Evolutionary conservation across 92 coral and sea anemone genomes (phyloP).

Genomic region (Phenganax subtilis): DNA sequence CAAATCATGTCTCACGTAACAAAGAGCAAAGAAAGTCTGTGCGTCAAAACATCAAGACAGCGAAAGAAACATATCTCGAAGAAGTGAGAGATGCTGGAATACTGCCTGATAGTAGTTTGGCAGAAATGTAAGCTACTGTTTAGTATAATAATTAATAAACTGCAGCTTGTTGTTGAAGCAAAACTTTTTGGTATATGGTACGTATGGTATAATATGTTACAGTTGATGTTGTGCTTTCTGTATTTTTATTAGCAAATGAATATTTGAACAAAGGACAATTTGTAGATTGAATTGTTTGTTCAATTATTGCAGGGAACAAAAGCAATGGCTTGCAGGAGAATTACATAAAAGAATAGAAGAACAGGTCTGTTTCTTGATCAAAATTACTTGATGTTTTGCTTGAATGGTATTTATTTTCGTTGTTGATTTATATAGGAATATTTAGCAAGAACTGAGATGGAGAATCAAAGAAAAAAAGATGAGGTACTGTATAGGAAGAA

Average conservation of each 20-base stretch:
- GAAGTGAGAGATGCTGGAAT: constrained; percentile 85
- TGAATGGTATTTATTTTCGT: background rate
- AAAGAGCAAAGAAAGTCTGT: constrained; percentile 73
- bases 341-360: constrained; percentile 68
- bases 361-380: constrained; percentile 50
- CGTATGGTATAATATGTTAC: no score
- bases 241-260: no score
- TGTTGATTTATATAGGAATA: constrained; percentile 47
- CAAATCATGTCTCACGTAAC: constrained; percentile 69
- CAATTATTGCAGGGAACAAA: constrained; percentile 58
- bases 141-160: background rate
- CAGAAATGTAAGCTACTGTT: constrained; percentile 54
- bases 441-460: constrained; percentile 32
- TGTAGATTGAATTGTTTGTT: background rate
- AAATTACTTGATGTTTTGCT: background rate
- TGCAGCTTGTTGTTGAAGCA: background rate
- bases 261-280: no score
- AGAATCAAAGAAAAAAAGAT: constrained; percentile 38
- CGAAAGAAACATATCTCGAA: constrained; percentile 84
- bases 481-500: constrained; percentile 25
- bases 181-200: no score
- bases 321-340: constrained; percentile 88
- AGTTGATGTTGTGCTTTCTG: no score
- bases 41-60: constrained; percentile 71
- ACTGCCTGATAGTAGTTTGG: constrained; percentile 62